phyloP scores from a whole-genome alignment of 1,140 invertebrate genomes.

The Lepidurus arcticus region DNA sequence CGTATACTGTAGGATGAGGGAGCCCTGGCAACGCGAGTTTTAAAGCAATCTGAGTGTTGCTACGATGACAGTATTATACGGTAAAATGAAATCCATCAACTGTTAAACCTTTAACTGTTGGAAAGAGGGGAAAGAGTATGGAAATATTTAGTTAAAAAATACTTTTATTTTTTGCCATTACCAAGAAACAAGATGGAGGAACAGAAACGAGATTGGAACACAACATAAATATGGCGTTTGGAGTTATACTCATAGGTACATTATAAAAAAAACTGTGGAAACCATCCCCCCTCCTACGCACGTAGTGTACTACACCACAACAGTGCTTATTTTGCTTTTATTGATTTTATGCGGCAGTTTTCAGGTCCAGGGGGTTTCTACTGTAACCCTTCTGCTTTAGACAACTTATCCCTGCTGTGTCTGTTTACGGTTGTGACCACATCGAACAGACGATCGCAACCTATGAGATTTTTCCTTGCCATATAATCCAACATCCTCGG shows the following conservation, averaged over 20 bases:
- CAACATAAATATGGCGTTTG: too few species aligned
- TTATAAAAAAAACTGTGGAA: too few species aligned
- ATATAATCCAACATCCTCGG: too few species aligned
- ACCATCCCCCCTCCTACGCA: too few species aligned
- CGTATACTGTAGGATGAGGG: not conserved
- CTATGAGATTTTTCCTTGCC: too few species aligned
- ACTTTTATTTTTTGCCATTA: too few species aligned
- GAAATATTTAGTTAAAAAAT: not conserved
- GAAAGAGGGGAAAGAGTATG: not conserved
- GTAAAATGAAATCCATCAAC: not conserved
- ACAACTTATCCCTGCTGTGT: not conserved
- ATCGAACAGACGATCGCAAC: not conserved
- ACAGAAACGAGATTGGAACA: too few species aligned
- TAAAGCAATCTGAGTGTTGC: not conserved
- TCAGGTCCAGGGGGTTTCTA: not conserved
- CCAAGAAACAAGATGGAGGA: too few species aligned
- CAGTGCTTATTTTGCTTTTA: slow-evolving; percentile 11
- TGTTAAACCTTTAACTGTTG: not conserved
- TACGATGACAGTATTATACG: not conserved
- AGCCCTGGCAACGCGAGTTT: not conserved
- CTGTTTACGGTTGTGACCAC: not conserved
- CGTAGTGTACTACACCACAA: not conserved
- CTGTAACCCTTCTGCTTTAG: not conserved
- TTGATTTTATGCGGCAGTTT: not conserved
- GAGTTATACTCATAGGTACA: too few species aligned